Base-by-base conservation (phyloP, 2,113 vertebrate species). In the Alligator mississippiensis region DNA sequence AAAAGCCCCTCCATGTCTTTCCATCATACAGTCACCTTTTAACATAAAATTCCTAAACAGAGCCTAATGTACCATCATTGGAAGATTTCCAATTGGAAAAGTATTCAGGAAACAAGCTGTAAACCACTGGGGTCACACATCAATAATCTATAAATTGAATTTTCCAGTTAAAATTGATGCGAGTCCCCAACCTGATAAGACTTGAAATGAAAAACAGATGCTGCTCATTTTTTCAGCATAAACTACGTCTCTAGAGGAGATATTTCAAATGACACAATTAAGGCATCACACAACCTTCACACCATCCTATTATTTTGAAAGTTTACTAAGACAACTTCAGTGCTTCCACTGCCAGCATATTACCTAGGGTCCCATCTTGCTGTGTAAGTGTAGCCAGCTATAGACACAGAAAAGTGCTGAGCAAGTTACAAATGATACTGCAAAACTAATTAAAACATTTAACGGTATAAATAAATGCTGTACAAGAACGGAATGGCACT, bases 61-160 rank as follows among this genome's bases (percentile, higher is more conserved):
- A 12, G 34, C 6, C 55, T 87, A n/a, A 59, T 9, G 9, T 82
- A 87, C 5, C 5, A 72, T 62, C 6, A 27, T 11, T 81, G 10
- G 60, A 61, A 85, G 15, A 38, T 10, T 90, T 89, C 34, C 22
- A 72, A 5, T 70, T 88, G 21, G 80, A 72, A 77, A 63, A 16
- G 58, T 78, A 77, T 80, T 76, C 59, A 94, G 59, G 61, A 94
- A 94, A 94, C 47, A 92, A 95, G 8, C 2, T 80, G 15, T 74
- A 93, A 63, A 87, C 77, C 54, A 28, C 18, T 82, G 19, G 16
- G 13, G 60, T 2, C 84, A 87, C 10, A 84, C 3, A 82, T 76
- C 24, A 95, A n/a, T 85, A 89, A 93, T 24, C 11, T 89, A 92
- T 68, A 96, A 77, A 94, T 89, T 93, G 64, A 88, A 80, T 90